Evolutionary conservation across 2,113 vertebrate genomes (phyloP).

Genomic region (Cyprinodon variegatus): DNA sequence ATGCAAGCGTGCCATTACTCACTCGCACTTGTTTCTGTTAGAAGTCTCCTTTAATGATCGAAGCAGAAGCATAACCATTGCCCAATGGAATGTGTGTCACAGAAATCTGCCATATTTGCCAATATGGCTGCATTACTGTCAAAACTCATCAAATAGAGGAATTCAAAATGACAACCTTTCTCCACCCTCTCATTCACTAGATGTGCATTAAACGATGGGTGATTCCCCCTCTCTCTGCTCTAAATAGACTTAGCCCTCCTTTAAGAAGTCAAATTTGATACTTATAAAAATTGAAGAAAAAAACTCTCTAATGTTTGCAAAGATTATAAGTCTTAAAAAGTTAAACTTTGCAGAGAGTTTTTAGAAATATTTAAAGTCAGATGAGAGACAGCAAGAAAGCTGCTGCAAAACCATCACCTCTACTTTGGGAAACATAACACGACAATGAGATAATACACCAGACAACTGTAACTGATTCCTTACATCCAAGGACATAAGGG

Average conservation of each 20-base stretch:
- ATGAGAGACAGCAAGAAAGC: constrained; percentile 61
- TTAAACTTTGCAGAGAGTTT: constrained; percentile 64
- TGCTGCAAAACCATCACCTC: constrained; percentile 23
- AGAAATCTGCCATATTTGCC: constrained; percentile 76
- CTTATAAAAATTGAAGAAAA: constrained; percentile 50
- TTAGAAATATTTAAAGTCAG: constrained; percentile 75
- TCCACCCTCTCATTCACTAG: constrained; percentile 62
- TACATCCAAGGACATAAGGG: constrained; percentile 55
- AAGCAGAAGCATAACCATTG: constrained; percentile 70
- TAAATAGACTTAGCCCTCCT: constrained; percentile 56
- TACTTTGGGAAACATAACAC: constrained; percentile 69
- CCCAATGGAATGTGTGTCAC: constrained; percentile 71
- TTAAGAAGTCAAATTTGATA: constrained; percentile 58
- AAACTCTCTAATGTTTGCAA: constrained; percentile 64
- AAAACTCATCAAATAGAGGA: constrained; percentile 71
- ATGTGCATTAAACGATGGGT: constrained; percentile 67
- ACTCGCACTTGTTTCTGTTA: constrained; percentile 71
- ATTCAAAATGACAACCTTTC: constrained; percentile 69
- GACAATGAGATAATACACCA: constrained; percentile 65
- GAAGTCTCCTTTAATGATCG: constrained; percentile 76
- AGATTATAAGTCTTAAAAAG: constrained; percentile 70
- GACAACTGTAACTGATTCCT: constrained; percentile 67
- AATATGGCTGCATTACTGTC: constrained; percentile 78
- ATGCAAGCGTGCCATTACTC: constrained; percentile 77
- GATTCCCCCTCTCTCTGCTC: constrained; percentile 63